A percentile compares a stretch with the other conserved stretches of the same genome.
phyloP scores from a whole-genome alignment of 2,113 vertebrate species.

The Rafetus swinhoei region DNA sequence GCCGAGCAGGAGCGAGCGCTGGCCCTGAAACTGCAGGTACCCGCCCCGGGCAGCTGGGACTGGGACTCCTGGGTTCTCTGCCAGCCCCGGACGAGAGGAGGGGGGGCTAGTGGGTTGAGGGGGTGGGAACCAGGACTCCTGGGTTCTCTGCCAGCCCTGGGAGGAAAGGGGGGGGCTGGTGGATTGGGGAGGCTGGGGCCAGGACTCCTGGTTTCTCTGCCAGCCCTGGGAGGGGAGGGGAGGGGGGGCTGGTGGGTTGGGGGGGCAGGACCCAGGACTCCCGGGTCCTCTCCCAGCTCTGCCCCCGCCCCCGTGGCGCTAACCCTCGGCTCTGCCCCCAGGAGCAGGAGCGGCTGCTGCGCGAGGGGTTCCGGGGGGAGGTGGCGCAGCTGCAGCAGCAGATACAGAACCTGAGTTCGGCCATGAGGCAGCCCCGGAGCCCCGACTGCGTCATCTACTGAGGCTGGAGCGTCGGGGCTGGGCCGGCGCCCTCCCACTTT shows the following conservation, averaged over 20 bases:
- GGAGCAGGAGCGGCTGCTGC: neutral
- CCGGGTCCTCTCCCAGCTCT: too few species aligned
- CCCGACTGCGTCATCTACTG: neutral
- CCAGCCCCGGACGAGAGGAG: too few species aligned
- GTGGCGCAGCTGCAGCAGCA: neutral
- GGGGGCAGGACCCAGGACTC: too few species aligned
- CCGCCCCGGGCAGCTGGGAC: neutral
- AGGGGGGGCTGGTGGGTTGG: too few species aligned
- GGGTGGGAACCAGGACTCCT: neutral
- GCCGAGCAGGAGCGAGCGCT: neutral
- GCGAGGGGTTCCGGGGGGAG: neutral
- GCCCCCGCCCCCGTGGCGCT: neutral
- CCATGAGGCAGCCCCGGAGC: neutral
- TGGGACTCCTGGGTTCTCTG: too few species aligned
- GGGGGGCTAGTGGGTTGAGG: too few species aligned
- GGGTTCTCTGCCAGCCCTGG: too few species aligned
- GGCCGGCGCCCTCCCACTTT: neutral
- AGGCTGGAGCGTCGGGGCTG: neutral
- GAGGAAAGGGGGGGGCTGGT: too few species aligned
- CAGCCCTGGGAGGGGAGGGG: too few species aligned
- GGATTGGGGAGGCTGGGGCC: too few species aligned
- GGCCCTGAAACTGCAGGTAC: constrained; percentile 15
- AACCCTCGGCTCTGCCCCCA: neutral
- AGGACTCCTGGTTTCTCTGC: too few species aligned
- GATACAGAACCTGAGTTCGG: neutral